phyloP scores from a whole-genome alignment of 2,888 invertebrate species.

The Cecidostiba fungosa region DNA sequence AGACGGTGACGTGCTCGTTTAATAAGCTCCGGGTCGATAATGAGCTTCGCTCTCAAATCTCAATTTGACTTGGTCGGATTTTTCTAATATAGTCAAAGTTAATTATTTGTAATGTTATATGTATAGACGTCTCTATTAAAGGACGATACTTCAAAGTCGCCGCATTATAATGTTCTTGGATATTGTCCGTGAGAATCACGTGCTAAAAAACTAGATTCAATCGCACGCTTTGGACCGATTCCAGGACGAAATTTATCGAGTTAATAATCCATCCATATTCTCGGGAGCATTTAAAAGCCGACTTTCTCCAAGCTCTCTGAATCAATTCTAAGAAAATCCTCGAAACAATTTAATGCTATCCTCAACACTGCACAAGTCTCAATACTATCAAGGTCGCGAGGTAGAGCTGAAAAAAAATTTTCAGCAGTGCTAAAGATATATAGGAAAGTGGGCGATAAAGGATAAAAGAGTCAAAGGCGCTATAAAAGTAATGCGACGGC shows the following conservation, averaged over 20 bases:
- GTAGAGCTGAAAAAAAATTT: no score
- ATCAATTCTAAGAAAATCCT: not conserved
- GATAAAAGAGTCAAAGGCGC: constrained; percentile 11
- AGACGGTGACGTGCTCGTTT: no score
- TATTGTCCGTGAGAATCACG: not conserved
- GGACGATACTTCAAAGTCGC: not conserved
- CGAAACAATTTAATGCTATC: not conserved
- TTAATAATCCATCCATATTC: not conserved
- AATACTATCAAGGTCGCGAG: constrained; percentile 3
- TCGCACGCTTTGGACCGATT: not conserved
- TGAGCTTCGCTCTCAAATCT: no score
- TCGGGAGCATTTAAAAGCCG: not conserved
- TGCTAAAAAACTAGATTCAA: constrained; percentile 12
- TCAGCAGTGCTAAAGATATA: no score
- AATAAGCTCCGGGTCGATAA: no score
- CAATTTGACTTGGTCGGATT: no score
- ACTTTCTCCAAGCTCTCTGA: not conserved
- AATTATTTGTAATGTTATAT: not conserved
- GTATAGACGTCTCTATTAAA: not conserved
- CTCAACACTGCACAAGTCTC: not conserved
- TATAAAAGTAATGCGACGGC: constrained; percentile 9
- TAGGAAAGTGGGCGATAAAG: not conserved
- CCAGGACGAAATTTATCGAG: constrained; percentile 9
- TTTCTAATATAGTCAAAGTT: no score
- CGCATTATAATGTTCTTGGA: not conserved